These are phyloP conservation scores for Furcifer pardalis DNA, from an alignment of 2,797 vertebrate species.

Conservation along the genomic window DNA sequence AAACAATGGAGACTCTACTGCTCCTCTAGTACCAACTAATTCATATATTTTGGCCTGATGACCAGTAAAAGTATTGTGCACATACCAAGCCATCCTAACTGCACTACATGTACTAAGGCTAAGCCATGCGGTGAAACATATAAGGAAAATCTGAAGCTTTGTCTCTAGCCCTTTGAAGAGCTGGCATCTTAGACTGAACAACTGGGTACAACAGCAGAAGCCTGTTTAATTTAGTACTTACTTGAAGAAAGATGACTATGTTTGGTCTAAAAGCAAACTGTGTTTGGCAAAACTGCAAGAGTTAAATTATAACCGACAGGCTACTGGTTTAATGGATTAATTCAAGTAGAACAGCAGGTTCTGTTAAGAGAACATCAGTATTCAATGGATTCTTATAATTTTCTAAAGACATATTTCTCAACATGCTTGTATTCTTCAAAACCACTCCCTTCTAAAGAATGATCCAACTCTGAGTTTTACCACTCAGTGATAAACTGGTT, in stretches of 20 bases:
- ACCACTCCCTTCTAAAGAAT: neutral
- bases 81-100: neutral
- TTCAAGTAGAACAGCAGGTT: neutral
- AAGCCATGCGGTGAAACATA: neutral
- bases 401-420: neutral
- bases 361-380: neutral
- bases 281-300: neutral
- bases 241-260: neutral
- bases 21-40: neutral
- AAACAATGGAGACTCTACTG: no score
- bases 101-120: neutral
- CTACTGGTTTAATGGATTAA: neutral
- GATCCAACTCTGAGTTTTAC: no score
- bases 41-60: neutral
- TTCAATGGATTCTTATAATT: neutral
- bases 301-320: neutral
- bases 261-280: neutral
- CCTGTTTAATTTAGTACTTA: neutral
- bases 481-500: no score
- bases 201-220: neutral
- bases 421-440: neutral
- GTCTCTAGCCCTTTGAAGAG: neutral
- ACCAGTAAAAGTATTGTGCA: neutral
- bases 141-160: neutral
- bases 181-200: neutral